Evolutionary conservation across 2,888 invertebrate species (phyloP), one percentile per base, ranked within the genome.

Genomic region (Ectemnius continuus): DNA sequence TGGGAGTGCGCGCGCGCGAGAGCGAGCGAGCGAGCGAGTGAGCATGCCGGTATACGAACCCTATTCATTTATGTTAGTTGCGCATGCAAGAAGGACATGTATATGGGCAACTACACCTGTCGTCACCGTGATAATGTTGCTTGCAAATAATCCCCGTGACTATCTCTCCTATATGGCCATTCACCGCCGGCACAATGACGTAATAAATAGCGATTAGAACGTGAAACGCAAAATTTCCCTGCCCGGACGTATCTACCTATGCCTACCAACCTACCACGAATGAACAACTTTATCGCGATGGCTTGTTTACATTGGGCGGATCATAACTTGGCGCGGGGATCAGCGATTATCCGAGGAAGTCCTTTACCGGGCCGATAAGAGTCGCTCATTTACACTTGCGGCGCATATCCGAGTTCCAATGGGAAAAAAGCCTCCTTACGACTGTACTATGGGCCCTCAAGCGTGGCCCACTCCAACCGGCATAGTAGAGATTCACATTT

Each of bases 11-110:
- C 36, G 36, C 36, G 8, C 5, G 8, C 36, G 8, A 28, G 81
- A 75, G 75, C 77, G 28, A 2, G 28, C 28, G 3, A 28, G 3
- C 47, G 81, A 73, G 75, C 77, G 36, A 5, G 36, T 8, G 8
- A 36, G 8, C 8, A 36, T 11, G 36, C 36, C 36, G 36, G 36
- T 11, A 36, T 36, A 36, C 62, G 73, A 75, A 78, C 70, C 77
- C 82, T 76, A 81, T 85, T 81, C 82, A 80, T 83, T 85, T 83
- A 86, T 84, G 86, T 82, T 79, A 76, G 75, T 83, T 84, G 80
- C 76, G 83, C 88, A 88, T 88, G 88, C 88, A 84, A 87, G 79
- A 86, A 78, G 82, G 80, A 86, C 87, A 83, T 85, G 85, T 83
- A 83, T 82, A 82, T 74, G 78, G 83, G 81, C 80, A 84, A 84